Evolutionary conservation across 1,140 invertebrate genomes (phyloP).

Genomic region (Procambarus clarkii): DNA sequence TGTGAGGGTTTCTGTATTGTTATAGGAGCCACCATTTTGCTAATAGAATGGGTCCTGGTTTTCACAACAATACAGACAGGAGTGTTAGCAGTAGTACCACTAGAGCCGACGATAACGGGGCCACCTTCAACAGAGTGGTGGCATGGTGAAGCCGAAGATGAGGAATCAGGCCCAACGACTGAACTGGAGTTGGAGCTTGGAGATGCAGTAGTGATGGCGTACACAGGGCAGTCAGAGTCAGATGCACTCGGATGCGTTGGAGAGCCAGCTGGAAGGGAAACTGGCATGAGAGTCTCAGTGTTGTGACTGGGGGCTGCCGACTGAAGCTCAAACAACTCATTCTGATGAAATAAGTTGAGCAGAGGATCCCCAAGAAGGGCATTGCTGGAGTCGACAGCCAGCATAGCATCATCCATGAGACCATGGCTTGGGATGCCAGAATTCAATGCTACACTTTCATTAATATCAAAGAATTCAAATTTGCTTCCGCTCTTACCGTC

Average conservation of each 20-base stretch:
- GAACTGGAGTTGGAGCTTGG: background rate
- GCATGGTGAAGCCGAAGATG: background rate
- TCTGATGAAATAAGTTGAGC: constrained; percentile 42
- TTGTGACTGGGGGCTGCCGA: constrained; percentile 11
- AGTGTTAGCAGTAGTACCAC: background rate
- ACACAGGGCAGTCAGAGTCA: background rate
- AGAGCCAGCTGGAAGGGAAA: constrained; percentile 64
- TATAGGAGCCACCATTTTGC: constrained; percentile 50
- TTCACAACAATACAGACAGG: constrained; percentile 47
- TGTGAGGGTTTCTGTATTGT: constrained; percentile 23
- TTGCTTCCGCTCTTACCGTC: constrained; percentile 30
- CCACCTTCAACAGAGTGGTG: background rate
- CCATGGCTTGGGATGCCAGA: constrained; percentile 37
- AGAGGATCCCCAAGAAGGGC: constrained; percentile 55
- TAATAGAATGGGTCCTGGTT: background rate
- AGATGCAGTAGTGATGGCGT: background rate
- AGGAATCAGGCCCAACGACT: background rate
- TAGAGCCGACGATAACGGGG: background rate
- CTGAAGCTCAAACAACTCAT: constrained; percentile 43
- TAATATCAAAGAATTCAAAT: background rate
- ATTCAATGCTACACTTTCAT: constrained; percentile 32
- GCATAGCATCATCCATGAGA: constrained; percentile 34
- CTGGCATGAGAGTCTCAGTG: constrained; percentile 64
- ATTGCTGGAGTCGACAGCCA: constrained; percentile 55
- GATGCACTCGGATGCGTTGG: background rate